Evolutionary conservation across 53 echinoderm and acorn worm genomes (phyloP), one percentile per base, ranked within the genome.

Genomic region (Patiria pectinifera): DNA sequence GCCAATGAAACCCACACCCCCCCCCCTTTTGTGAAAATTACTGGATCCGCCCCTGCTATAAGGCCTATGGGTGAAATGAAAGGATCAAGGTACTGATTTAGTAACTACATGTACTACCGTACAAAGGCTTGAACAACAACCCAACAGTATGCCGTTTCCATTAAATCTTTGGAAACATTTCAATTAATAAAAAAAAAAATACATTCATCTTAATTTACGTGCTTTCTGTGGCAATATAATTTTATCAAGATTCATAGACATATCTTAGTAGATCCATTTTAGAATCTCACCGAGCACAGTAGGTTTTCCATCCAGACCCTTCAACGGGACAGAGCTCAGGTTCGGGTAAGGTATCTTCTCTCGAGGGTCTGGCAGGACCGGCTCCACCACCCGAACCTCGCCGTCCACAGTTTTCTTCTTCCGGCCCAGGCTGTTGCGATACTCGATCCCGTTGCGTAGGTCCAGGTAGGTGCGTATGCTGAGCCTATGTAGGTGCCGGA

Each of bases 391-490:
- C 46, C n/a, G 4, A 10, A 91, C 63, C 14, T 62, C 47, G 48
- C 13, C 22, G 69, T 91, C 91, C 4, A 91, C 61, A 2, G 48
- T 21, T 62, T 85, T 85, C 44, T 69, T 45, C n/a, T 12, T 45
- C 15, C 47, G 82, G 3, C 95, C 94, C 23, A 45, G 69, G 80
- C 80, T 79, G 47, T 79, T 79, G 76, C 84, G 84, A 85, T 97
- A 97, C 69, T 97, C 97, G 59, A 74, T 35, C 59, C 79, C 83
- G 48, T 92, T 96, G 35, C 97, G 93, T 25, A 95, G 94, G 66
- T 97, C 97, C 24, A 97, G 35, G 63, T 96, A 77, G 43, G 96
- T 91, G 46, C 86, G 89, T 18, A 97, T 82, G 15, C 95, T 92
- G 2, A 97, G 86, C 15, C 93, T 46, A 5, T 86, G 85, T 12